These are phyloP conservation scores for Beris morrisii DNA, from an alignment of 2,888 invertebrate species.

Conservation along the genomic window DNA sequence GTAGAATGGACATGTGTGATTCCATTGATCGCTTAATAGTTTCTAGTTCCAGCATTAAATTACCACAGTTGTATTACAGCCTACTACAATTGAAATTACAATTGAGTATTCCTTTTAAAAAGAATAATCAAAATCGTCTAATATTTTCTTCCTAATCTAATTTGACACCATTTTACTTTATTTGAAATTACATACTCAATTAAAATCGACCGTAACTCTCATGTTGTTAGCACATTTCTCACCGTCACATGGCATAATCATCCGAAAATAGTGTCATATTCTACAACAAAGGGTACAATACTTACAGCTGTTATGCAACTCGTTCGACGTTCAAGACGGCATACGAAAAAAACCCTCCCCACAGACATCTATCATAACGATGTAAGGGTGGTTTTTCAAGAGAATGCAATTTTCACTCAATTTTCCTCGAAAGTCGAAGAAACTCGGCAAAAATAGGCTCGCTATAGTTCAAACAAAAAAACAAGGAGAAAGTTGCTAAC, in stretches of 20 bases:
- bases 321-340: conserved; percentile 16
- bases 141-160: too few species aligned
- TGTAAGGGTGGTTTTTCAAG: conserved; percentile 25
- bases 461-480: conserved; percentile 7
- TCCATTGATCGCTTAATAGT: too few species aligned
- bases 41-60: too few species aligned
- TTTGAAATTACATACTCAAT: too few species aligned
- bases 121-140: too few species aligned
- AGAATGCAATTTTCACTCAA: conserved; percentile 35
- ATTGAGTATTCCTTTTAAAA: too few species aligned
- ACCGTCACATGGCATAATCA: conserved; percentile 12
- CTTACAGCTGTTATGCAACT: conserved; percentile 31
- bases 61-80: too few species aligned
- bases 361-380: conserved; percentile 15
- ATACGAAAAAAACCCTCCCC: conserved; percentile 1
- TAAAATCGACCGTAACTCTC: conserved; percentile 1
- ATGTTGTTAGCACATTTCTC: conserved; percentile 25
- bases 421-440: conserved; percentile 28
- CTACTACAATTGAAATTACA: too few species aligned
- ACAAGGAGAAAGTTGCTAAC: conserved; percentile 31
- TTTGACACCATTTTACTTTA: too few species aligned
- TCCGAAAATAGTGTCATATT: neutral
- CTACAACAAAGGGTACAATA: conserved; percentile 21
- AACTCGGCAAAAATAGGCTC: conserved; percentile 28
- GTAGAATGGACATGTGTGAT: too few species aligned